These are phyloP conservation scores for Nemotelus pantherinus DNA, from an alignment of 2,888 invertebrate species.

Conservation along the genomic window DNA sequence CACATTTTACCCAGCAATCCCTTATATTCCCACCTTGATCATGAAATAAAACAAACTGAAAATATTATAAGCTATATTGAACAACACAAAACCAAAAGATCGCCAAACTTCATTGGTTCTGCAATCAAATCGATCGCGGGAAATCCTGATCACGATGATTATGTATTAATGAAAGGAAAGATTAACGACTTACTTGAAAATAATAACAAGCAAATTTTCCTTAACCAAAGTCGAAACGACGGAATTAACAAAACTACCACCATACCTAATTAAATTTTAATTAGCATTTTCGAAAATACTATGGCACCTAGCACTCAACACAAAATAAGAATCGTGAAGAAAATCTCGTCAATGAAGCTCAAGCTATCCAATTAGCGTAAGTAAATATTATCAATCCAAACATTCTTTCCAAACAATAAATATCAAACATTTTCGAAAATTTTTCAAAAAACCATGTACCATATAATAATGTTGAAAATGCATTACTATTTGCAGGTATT, in stretches of 20 bases:
- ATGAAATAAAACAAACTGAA: not conserved
- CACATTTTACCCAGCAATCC: not conserved
- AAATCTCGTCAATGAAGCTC: not conserved
- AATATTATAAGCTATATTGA: not conserved
- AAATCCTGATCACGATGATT: too few relatives aligned
- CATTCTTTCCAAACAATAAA: constrained; percentile 26
- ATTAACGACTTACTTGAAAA: too few relatives aligned
- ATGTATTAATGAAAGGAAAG: too few relatives aligned
- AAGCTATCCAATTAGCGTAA: not conserved
- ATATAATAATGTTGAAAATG: too few relatives aligned
- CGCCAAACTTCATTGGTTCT: too few relatives aligned
- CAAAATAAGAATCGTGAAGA: constrained; percentile 1
- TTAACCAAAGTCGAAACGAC: not conserved
- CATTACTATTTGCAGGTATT: not conserved
- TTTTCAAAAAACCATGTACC: too few relatives aligned
- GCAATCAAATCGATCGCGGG: too few relatives aligned
- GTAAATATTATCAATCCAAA: not conserved
- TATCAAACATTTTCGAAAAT: constrained; percentile 23
- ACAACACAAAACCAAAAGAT: not conserved
- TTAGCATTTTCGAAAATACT: not conserved
- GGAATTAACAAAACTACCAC: not conserved
- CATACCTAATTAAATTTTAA: not conserved
- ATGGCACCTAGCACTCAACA: constrained; percentile 2
- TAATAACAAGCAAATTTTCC: not conserved
- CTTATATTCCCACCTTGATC: not conserved